Conservation (phyloP, 2,888 invertebrate species). For the Lepas anatifera region DNA sequence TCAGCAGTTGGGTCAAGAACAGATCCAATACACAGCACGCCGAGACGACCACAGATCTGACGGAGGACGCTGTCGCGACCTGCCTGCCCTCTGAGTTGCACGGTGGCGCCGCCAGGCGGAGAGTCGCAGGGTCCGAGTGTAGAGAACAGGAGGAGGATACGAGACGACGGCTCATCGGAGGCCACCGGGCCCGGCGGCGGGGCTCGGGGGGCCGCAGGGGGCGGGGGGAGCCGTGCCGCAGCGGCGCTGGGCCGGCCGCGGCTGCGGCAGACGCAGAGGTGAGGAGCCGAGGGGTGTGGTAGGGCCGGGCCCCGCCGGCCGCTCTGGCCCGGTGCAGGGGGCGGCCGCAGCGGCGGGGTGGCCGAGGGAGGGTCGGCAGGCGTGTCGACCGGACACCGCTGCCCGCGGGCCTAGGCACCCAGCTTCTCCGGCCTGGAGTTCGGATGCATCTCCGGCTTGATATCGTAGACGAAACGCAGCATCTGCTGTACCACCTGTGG, state of each 20-base stretch:
- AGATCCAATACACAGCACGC: neutral
- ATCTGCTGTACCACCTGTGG: conserved; percentile 1
- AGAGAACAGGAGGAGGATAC: no score
- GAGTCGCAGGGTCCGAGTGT: no score
- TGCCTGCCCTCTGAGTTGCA: no score
- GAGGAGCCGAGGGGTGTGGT: neutral
- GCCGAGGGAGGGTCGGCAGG: neutral
- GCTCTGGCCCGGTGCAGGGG: neutral
- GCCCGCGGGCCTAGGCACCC: neutral
- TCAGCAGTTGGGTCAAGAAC: neutral
- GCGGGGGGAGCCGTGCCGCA: no score
- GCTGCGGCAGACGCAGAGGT: neutral
- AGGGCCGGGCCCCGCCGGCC: neutral
- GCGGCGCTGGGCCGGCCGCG: neutral
- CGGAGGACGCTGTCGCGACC: no score
- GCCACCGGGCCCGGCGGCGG: no score
- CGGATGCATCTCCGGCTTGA: conserved; percentile 2
- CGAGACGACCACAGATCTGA: neutral
- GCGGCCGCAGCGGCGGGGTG: neutral
- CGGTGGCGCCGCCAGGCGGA: no score
- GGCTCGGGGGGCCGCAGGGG: no score
- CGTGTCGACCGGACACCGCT: neutral
- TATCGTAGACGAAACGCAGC: neutral
- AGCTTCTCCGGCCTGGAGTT: neutral
- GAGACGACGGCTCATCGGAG: no score